Base-by-base conservation (phyloP, 2,797 vertebrate species). In the Dendrocincla tyrannina region DNA sequence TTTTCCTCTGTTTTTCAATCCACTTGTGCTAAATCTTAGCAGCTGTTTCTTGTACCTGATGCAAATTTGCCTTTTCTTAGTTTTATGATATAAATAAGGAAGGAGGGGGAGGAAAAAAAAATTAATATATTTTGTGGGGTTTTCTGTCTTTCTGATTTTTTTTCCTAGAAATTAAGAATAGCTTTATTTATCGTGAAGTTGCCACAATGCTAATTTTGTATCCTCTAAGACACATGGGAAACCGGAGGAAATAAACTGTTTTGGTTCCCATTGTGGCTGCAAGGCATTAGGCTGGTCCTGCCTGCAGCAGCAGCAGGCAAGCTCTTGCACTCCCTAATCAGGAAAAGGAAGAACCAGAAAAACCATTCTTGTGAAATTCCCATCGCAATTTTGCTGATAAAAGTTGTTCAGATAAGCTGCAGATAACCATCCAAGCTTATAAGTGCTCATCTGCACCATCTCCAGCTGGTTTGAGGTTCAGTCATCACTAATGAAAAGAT, bases 401-500 rank as follows among this genome's bases (percentile, higher is more conserved):
- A 94, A 85, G 80, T 87, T 92, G 88, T 70, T 95, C 73, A 76
- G 93, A 95, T 94, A 88, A 96, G 83, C 85, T 94, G 59, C 74
- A 96, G 94, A 91, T 95, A 96, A 94, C 88, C 91, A 91, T 91
- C 89, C 88, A 68, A 19, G 52, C 63, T 91, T 91, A 30, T 73
- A 85, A 95, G 56, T 95, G 88, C 74, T 87, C 91, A 80, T 93
- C 93, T 94, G 85, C 74, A 88, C 89, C 93, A 85, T 94, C 93
- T 93, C 91, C 86, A 95, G 85, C 69, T 93, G 88, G 77, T 83
- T 96, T 93, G 91, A 93, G 74, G 94, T 87, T 95, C 90, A 84
- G 82, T 64, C 94, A 90, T 89, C 59, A 13, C 93, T 90, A 96
- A 93, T 96, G 90, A 95, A 95, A 95, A 91, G 91, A 90, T 79